Evolutionary conservation across 2,113 vertebrate genomes (phyloP).

Genomic region (Suncus etruscus): DNA sequence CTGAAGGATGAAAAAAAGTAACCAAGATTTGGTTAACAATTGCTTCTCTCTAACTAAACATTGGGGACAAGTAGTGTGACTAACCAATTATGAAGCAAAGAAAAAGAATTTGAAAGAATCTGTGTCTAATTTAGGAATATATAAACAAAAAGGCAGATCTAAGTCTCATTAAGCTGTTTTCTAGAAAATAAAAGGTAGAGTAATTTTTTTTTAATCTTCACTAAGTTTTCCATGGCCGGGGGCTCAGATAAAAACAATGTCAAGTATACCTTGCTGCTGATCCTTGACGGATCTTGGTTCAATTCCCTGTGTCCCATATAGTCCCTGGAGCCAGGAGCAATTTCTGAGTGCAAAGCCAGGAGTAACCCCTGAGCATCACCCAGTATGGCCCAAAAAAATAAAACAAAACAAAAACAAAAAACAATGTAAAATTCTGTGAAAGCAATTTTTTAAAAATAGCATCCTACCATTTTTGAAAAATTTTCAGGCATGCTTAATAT

Average conservation of each 20-base stretch:
- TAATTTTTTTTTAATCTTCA: neutral
- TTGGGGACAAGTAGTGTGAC: neutral
- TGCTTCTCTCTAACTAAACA: slow-evolving; percentile 8
- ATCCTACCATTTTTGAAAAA: no score
- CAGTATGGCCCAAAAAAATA: no score
- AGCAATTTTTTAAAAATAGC: no score
- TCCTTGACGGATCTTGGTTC: no score
- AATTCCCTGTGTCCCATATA: no score
- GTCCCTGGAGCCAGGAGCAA: no score
- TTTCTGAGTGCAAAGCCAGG: no score
- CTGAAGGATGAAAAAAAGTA: neutral
- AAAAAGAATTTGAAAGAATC: neutral
- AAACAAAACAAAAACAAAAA: no score
- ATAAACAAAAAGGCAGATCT: slow-evolving; percentile 22
- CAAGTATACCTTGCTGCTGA: neutral
- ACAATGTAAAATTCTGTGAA: no score
- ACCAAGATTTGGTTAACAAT: neutral
- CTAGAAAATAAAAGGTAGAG: neutral
- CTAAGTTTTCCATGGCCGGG: slow-evolving; percentile 6
- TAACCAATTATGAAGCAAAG: neutral
- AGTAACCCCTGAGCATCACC: no score
- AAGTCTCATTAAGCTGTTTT: slow-evolving; percentile 24
- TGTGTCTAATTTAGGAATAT: neutral
- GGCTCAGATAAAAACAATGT: neutral
- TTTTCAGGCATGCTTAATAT: neutral